Conservation (phyloP, 2,113 vertebrate species). For the Eonycteris spelaea region DNA sequence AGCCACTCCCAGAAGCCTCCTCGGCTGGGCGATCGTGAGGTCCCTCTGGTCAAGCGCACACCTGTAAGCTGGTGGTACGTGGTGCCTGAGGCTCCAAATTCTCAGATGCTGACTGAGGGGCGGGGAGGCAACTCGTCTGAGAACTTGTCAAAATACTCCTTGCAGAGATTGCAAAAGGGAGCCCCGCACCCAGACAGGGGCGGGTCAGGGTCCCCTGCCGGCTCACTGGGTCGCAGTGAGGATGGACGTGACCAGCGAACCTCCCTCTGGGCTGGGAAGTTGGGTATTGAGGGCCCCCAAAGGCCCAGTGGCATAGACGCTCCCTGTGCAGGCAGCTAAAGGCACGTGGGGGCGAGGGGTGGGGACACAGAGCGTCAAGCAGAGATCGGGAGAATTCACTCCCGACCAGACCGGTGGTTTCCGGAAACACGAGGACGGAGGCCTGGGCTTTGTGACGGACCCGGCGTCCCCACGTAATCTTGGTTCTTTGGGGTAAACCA, state of each 20-base stretch:
- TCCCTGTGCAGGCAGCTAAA: too few species aligned
- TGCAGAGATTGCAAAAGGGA: not conserved
- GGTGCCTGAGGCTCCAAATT: not conserved
- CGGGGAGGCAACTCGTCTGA: not conserved
- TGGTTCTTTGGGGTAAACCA: not conserved
- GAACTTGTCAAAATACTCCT: not conserved
- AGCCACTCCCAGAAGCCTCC: not conserved
- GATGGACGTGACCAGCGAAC: rapidly evolving
- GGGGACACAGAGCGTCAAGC: rapidly evolving
- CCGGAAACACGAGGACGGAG: not conserved
- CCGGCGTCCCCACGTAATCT: rapidly evolving
- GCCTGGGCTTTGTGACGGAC: not conserved
- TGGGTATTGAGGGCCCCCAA: rapidly evolving
- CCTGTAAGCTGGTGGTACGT: rapidly evolving
- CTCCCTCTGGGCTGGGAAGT: not conserved
- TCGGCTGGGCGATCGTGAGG: not conserved
- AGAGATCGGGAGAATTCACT: rapidly evolving
- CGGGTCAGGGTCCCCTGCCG: not conserved
- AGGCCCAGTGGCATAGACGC: not conserved
- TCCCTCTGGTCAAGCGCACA: not conserved
- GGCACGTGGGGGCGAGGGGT: rapidly evolving
- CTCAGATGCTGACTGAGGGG: not conserved
- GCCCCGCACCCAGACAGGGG: not conserved
- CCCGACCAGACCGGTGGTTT: not conserved
- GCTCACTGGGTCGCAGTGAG: not conserved